Evolutionary conservation across 1,140 invertebrate species (phyloP).

Genomic region (Diabrotica virgifera): DNA sequence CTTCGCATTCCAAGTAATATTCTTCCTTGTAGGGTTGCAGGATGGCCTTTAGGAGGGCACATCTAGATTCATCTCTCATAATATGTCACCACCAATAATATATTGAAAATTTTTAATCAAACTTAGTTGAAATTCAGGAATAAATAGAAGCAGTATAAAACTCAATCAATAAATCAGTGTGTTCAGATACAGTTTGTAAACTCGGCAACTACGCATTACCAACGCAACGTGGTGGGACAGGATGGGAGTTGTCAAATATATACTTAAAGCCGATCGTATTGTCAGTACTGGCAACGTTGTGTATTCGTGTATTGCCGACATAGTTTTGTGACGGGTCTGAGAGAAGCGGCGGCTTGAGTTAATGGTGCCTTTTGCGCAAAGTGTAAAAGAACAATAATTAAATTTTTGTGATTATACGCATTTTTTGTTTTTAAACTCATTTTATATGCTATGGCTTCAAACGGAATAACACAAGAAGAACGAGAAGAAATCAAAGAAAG

Average conservation of each 20-base stretch:
- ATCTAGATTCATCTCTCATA: too few species aligned
- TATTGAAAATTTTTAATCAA: too few species aligned
- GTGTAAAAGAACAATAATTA: constrained; percentile 9
- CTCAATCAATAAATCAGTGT: too few species aligned
- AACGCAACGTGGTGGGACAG: neutral
- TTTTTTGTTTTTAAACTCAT: constrained; percentile 33
- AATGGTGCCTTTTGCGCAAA: constrained; percentile 21
- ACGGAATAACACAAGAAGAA: constrained; percentile 44
- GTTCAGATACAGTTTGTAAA: too few species aligned
- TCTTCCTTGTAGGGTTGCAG: too few species aligned
- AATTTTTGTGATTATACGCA: constrained; percentile 20
- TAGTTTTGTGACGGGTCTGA: too few species aligned
- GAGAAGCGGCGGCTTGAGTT: neutral
- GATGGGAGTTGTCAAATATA: neutral
- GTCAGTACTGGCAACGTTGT: neutral
- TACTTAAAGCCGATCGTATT: neutral
- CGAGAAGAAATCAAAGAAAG: constrained; percentile 46
- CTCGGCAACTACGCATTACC: too few species aligned
- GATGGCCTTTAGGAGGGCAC: too few species aligned
- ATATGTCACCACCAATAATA: too few species aligned
- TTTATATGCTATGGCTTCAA: constrained; percentile 30
- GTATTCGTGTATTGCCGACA: neutral
- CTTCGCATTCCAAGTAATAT: too few species aligned
- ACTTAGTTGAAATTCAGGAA: too few species aligned
- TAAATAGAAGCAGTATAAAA: too few species aligned